Evolutionary conservation across 1,140 invertebrate species (phyloP).

Genomic region (Cyrtorhinus lividipennis): DNA sequence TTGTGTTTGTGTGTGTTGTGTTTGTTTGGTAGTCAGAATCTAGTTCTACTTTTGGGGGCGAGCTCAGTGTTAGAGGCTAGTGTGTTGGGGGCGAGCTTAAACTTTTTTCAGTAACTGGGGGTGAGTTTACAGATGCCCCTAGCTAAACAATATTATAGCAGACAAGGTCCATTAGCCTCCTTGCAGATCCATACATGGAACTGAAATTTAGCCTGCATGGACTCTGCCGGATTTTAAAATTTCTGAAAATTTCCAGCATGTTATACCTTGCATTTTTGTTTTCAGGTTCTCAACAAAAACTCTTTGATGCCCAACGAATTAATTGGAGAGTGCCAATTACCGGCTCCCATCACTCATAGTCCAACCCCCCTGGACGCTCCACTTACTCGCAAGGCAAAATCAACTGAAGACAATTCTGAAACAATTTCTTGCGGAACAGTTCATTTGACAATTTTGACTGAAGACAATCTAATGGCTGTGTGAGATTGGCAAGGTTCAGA

Average conservation of each 20-base stretch:
- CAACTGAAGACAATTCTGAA: slow-evolving; percentile 2
- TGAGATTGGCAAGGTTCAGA: slow-evolving; percentile 8
- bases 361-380: slow-evolving; percentile 20
- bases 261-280: background rate
- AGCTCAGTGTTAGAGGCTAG: no score
- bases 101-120: no score
- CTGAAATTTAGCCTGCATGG: no score
- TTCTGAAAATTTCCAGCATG: background rate
- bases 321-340: slow-evolving; percentile 25
- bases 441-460: slow-evolving; percentile 23
- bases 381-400: slow-evolving; percentile 12
- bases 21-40: no score
- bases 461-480: slow-evolving; percentile 25
- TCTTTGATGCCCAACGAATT: slow-evolving; percentile 21
- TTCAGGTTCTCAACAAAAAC: slow-evolving; percentile 24
- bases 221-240: no score
- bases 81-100: no score
- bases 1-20: no score
- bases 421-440: slow-evolving; percentile 15
- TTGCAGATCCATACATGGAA: no score
- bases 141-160: no score
- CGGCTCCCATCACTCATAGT: slow-evolving; percentile 24
- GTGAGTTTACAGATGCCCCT: no score
- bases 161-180: no score
- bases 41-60: no score